A percentile compares a stretch with the other conserved stretches of the same genome.
Conservation (phyloP, 2,797 vertebrate genomes). For the Hafferia zeledoni region DNA sequence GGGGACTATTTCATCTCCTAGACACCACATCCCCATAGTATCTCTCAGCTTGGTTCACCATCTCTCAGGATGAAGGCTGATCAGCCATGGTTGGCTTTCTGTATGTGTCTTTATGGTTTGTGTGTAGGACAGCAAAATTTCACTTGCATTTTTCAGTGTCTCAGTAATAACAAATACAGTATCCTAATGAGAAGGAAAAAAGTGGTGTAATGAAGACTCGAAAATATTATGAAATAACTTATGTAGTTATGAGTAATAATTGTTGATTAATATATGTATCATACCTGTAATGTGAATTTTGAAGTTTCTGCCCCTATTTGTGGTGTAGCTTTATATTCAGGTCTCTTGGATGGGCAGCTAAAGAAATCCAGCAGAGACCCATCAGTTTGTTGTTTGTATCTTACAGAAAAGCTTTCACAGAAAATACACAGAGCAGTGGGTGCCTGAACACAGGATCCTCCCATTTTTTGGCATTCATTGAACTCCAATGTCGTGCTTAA, state of each 20-base stretch:
- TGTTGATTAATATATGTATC: neutral
- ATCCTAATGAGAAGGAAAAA: neutral
- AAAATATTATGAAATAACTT: neutral
- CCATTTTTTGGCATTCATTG: neutral
- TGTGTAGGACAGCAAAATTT: neutral
- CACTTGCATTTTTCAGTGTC: neutral
- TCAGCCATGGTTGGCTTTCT: neutral
- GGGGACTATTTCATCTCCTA: neutral
- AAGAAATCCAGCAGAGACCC: neutral
- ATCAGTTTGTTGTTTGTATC: neutral
- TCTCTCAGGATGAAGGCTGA: neutral
- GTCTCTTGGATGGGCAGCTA: neutral
- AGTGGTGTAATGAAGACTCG: neutral
- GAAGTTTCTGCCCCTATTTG: neutral
- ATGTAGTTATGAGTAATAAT: neutral
- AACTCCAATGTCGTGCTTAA: neutral
- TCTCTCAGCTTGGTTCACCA: neutral
- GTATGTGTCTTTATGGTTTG: neutral
- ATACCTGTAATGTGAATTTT: neutral
- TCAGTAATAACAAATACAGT: neutral
- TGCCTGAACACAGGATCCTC: neutral
- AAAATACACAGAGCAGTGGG: neutral
- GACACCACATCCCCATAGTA: too few relatives aligned
- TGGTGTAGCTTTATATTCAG: neutral
- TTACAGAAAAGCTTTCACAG: neutral